Evolutionary conservation across 2,888 invertebrate species (phyloP).

Genomic region (Spicauda simplicius): DNA sequence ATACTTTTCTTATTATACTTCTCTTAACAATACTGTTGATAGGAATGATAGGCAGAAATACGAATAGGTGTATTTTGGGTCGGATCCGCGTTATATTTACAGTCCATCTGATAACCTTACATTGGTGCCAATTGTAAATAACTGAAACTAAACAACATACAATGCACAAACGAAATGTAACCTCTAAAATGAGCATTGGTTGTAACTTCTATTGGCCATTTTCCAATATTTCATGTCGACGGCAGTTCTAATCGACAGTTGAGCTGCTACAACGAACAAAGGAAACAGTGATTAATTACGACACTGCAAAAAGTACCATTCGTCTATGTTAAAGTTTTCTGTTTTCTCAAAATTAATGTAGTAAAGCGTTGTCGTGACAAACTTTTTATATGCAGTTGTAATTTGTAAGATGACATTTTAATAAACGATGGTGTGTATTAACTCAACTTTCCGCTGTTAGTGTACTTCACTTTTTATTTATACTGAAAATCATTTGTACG

Average conservation of each 20-base stretch:
- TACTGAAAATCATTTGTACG: too few species aligned
- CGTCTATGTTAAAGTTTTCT: slow-evolving; percentile 25
- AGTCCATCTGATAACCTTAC: too few species aligned
- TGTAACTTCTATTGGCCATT: slow-evolving; percentile 44
- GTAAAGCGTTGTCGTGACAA: slow-evolving; percentile 25
- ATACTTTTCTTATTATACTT: too few species aligned
- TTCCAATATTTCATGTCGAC: slow-evolving; percentile 45
- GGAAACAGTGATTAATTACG: slow-evolving; percentile 44
- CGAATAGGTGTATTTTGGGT: too few species aligned
- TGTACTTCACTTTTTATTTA: too few species aligned
- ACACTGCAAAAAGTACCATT: slow-evolving; percentile 19
- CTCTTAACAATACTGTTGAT: too few species aligned
- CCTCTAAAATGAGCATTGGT: background rate
- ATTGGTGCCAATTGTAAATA: too few species aligned
- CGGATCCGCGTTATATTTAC: too few species aligned
- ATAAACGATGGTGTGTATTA: slow-evolving; percentile 26
- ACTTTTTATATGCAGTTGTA: slow-evolving; percentile 29
- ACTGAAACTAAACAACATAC: too few species aligned
- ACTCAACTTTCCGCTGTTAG: background rate
- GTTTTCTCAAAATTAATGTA: slow-evolving; percentile 26
- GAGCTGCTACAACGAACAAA: slow-evolving; percentile 38
- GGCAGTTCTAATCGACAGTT: slow-evolving; percentile 47
- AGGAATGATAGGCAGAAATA: too few species aligned
- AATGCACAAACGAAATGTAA: background rate
- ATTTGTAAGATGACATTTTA: slow-evolving; percentile 34